Percentiles rank a stretch among this genome's conserved stretches.
Evolutionary conservation across 1,140 invertebrate species (phyloP).

Genomic region (Rhyzopertha dominica): DNA sequence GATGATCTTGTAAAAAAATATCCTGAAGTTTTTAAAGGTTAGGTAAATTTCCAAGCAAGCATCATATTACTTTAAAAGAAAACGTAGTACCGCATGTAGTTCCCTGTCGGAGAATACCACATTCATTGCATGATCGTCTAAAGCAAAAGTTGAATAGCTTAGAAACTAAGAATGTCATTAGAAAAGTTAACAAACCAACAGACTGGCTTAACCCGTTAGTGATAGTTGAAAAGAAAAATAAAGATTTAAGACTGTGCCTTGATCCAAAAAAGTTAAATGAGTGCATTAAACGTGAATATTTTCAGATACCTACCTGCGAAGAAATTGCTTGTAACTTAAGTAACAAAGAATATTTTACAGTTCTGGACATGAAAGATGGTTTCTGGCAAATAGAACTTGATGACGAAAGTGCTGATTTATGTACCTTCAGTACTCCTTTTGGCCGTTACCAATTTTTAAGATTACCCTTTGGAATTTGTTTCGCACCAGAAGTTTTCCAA

Average conservation of each 20-base stretch:
- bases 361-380: constrained; percentile 28
- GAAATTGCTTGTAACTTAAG: constrained; percentile 25
- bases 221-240: constrained; percentile 38
- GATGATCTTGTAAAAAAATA: too few relatives aligned
- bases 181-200: constrained; percentile 35
- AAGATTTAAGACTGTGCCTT: constrained; percentile 43
- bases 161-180: constrained; percentile 29
- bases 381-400: constrained; percentile 25
- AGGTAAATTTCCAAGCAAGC: constrained; percentile 4
- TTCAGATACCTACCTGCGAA: constrained; percentile 32
- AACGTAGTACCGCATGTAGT: constrained; percentile 25
- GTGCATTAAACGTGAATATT: constrained; percentile 37
- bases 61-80: constrained; percentile 1
- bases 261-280: constrained; percentile 46
- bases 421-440: constrained; percentile 25
- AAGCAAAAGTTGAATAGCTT: constrained; percentile 33
- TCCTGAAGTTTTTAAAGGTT: constrained; percentile 10
- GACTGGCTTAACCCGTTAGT: constrained; percentile 43
- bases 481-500: constrained; percentile 38
- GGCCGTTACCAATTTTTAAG: constrained; percentile 34
- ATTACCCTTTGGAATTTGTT: constrained; percentile 39
- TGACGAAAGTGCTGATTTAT: constrained; percentile 15
- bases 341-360: constrained; percentile 16
- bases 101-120: too few relatives aligned
- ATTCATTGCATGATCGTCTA: too few relatives aligned